phyloP scores from a whole-genome alignment of 2,888 invertebrate genomes.

The Lasioglossum marginatum region DNA sequence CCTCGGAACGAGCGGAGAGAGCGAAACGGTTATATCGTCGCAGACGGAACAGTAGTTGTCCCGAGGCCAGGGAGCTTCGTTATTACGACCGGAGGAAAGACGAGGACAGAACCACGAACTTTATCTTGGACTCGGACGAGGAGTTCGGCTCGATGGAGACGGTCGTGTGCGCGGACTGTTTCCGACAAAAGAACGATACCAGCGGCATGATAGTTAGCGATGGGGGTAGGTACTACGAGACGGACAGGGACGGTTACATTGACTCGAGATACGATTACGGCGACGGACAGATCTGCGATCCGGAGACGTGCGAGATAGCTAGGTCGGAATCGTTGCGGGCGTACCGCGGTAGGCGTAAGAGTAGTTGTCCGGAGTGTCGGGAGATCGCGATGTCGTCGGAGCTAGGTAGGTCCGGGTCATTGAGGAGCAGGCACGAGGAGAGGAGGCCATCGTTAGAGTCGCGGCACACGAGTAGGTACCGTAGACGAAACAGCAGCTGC shows the following conservation, averaged over 20 bases:
- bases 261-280: constrained; percentile 65
- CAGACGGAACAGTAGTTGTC: constrained; percentile 77
- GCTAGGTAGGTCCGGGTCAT: constrained; percentile 68
- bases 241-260: constrained; percentile 54
- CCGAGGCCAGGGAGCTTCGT: constrained; percentile 65
- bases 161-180: constrained; percentile 76
- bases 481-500: constrained; percentile 81
- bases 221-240: constrained; percentile 46
- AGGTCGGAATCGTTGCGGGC: constrained; percentile 66
- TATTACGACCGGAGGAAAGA: constrained; percentile 57
- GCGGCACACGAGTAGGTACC: constrained; percentile 65
- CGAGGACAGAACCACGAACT: constrained; percentile 61
- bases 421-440: constrained; percentile 57
- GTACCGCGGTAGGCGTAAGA: constrained; percentile 73
- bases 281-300: constrained; percentile 51
- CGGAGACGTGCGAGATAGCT: constrained; percentile 57
- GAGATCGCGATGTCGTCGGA: constrained; percentile 67
- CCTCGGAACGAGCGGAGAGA: constrained; percentile 53
- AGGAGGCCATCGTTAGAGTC: constrained; percentile 64
- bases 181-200: constrained; percentile 48
- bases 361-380: constrained; percentile 78
- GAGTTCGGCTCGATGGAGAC: constrained; percentile 83
- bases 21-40: constrained; percentile 71
- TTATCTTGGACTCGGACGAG: constrained; percentile 78
- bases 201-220: constrained; percentile 30